phyloP scores from a whole-genome alignment of 2,797 vertebrate genomes.

The Heteromormyrus szaboi region DNA sequence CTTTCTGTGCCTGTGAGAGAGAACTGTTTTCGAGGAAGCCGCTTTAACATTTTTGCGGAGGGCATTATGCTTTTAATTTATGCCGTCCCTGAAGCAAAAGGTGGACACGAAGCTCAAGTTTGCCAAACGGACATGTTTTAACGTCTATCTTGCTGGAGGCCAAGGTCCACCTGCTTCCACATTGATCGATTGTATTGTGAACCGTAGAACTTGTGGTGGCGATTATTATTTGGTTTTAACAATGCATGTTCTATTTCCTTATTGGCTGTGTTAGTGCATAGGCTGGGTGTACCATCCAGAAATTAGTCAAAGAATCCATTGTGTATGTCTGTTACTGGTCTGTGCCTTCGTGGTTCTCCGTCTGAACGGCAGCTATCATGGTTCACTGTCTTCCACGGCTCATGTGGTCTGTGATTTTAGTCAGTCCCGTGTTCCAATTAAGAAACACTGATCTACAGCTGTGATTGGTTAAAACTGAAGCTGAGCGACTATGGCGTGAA shows the following conservation, averaged over 20 bases:
- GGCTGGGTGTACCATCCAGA: not conserved
- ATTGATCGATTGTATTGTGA: not conserved
- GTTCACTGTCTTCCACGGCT: not conserved
- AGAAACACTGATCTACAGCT: not conserved
- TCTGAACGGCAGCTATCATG: not conserved
- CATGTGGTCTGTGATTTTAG: not conserved
- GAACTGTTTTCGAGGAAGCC: not conserved
- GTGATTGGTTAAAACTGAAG: not conserved
- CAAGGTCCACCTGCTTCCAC: not conserved
- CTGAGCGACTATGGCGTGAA: not conserved
- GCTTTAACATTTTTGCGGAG: conserved; percentile 1
- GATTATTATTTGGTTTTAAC: not conserved
- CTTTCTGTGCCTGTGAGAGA: conserved; percentile 21
- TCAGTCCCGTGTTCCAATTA: not conserved
- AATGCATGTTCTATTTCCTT: conserved; percentile 16
- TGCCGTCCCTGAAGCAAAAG: conserved; percentile 11
- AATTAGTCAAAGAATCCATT: not conserved
- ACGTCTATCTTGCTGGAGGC: not conserved
- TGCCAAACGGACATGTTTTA: conserved; percentile 17
- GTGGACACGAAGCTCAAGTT: conserved; percentile 6
- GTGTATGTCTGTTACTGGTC: not conserved
- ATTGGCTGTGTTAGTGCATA: not conserved
- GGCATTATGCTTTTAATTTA: conserved; percentile 17
- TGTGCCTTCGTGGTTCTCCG: not conserved
- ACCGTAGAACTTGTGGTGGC: not conserved